Percentiles rank a stretch among this genome's conserved stretches.
phyloP scores from a whole-genome alignment of 2,888 invertebrate species.

The Meliscaeva auricollis region DNA sequence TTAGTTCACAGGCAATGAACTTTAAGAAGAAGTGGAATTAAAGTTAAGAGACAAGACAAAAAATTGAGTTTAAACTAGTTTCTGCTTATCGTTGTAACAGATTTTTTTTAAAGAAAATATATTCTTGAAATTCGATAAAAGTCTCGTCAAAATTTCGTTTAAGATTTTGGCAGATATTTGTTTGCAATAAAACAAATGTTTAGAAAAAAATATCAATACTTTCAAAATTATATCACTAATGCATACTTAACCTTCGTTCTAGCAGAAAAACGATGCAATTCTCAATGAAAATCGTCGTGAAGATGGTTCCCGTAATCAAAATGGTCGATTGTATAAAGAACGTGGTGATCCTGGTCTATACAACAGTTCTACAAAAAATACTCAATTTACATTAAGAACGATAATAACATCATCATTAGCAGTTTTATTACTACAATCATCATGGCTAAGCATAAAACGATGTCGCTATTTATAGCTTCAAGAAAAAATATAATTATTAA shows the following conservation, averaged over 20 bases:
- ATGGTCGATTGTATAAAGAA: conserved; percentile 83
- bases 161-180: no score
- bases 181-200: no score
- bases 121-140: no score
- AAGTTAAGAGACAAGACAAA: no score
- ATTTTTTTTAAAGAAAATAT: no score
- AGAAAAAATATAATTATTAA: conserved; percentile 66
- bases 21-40: background rate
- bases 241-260: conserved; percentile 31
- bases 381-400: conserved; percentile 23
- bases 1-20: background rate
- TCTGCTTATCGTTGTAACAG: no score
- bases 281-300: conserved; percentile 83
- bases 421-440: conserved; percentile 48
- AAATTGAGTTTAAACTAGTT: no score
- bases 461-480: conserved; percentile 64
- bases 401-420: conserved; percentile 44
- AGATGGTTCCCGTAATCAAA: conserved; percentile 83
- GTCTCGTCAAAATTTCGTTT: no score
- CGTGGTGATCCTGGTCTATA: conserved; percentile 79
- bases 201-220: background rate
- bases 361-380: conserved; percentile 74
- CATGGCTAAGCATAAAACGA: conserved; percentile 41
- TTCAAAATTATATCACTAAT: conserved; percentile 1
- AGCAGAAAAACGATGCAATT: conserved; percentile 82